These are phyloP conservation scores for Daphoenositta chrysoptera DNA, from an alignment of 2,113 vertebrate species.

Conservation along the genomic window DNA sequence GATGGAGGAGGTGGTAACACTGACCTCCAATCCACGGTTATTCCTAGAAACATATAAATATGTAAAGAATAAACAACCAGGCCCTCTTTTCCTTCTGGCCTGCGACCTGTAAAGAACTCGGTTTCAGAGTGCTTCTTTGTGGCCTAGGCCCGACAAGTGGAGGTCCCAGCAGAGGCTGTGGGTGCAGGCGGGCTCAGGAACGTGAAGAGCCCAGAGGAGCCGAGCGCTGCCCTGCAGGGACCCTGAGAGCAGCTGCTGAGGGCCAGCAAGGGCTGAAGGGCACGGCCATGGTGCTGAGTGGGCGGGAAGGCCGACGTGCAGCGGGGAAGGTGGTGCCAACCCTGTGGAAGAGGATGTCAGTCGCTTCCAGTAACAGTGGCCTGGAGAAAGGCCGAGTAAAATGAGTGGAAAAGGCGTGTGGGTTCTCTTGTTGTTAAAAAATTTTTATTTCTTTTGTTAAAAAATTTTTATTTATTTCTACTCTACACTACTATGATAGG, in stretches of 20 bases:
- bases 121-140: too few species aligned
- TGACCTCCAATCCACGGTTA: too few species aligned
- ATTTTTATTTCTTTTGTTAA: background rate
- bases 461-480: too few species aligned
- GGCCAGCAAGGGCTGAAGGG: background rate
- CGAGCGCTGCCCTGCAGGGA: background rate
- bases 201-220: background rate
- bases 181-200: background rate
- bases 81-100: too few species aligned
- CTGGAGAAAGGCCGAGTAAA: too few species aligned
- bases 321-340: rapidly evolving
- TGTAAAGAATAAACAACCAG: too few species aligned
- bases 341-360: rapidly evolving
- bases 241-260: background rate
- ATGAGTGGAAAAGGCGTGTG: rapidly evolving
- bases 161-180: too few species aligned
- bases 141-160: too few species aligned
- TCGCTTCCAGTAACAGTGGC: rapidly evolving
- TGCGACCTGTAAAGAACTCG: too few species aligned
- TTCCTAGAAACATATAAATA: too few species aligned
- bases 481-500: too few species aligned
- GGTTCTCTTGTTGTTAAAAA: background rate
- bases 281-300: rapidly evolving
- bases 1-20: too few species aligned
- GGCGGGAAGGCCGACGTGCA: rapidly evolving